These are phyloP conservation scores for Drosophila vallismaia DNA, from an alignment of 2,888 invertebrate genomes.

Conservation along the genomic window DNA sequence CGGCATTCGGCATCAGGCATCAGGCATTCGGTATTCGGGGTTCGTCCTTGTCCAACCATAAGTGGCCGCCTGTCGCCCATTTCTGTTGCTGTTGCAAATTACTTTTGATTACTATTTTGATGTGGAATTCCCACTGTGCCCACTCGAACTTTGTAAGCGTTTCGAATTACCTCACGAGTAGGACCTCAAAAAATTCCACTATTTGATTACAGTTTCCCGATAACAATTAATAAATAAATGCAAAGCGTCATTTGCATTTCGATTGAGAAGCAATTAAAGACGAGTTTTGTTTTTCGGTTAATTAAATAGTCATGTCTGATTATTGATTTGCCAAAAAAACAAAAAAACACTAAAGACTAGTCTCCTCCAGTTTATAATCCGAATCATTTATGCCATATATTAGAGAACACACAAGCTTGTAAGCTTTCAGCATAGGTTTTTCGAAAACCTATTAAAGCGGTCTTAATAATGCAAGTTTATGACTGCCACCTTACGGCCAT, in stretches of 20 bases:
- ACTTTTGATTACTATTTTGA: conserved; percentile 77
- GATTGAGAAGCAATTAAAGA: neutral
- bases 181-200: conserved; percentile 5
- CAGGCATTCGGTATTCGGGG: conserved; percentile 42
- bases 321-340: neutral
- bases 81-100: conserved; percentile 59
- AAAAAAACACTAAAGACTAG: too few species aligned
- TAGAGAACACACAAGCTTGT: neutral
- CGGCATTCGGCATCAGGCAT: conserved; percentile 39
- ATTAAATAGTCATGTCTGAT: neutral
- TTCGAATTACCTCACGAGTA: conserved; percentile 58
- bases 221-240: conserved; percentile 48
- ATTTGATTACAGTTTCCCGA: conserved; percentile 63
- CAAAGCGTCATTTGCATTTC: conserved; percentile 1
- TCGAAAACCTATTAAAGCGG: neutral
- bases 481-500: neutral
- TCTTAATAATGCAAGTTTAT: conserved; percentile 38
- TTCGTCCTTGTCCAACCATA: conserved; percentile 5
- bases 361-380: neutral
- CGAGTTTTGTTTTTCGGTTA: neutral
- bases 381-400: neutral
- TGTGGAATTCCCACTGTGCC: conserved; percentile 52
- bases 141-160: conserved; percentile 55
- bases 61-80: conserved; percentile 4
- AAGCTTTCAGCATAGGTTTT: neutral